phyloP scores from a whole-genome alignment of 2,113 vertebrate species.

The Ceuthmochares aereus region DNA sequence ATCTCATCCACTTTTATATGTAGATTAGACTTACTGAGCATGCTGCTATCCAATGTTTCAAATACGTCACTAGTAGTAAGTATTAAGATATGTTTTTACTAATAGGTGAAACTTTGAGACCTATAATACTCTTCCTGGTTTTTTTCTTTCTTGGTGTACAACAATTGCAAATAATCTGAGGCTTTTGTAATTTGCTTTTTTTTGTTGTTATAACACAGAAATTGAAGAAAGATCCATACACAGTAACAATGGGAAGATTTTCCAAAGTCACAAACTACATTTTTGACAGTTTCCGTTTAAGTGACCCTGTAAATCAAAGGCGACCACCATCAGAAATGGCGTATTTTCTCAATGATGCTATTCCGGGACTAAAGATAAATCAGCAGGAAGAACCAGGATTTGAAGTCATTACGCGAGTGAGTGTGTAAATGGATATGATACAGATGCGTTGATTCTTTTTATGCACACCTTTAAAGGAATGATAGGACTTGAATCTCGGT shows the following conservation, averaged over 20 bases:
- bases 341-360: constrained; percentile 89
- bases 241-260: constrained; percentile 90
- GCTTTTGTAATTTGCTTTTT: constrained; percentile 35
- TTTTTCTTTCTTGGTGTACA: background rate
- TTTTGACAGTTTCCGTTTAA: constrained; percentile 87
- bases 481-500: background rate
- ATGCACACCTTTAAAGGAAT: background rate
- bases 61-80: constrained; percentile 9
- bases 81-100: background rate
- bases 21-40: constrained; percentile 3
- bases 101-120: background rate
- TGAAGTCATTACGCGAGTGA: constrained; percentile 97
- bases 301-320: constrained; percentile 83
- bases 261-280: constrained; percentile 98
- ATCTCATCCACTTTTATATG: background rate
- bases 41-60: background rate
- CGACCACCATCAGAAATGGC: constrained; percentile 92
- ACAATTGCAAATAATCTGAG: background rate
- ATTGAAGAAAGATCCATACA: constrained; percentile 91
- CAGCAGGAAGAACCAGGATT: constrained; percentile 98
- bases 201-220: constrained; percentile 81
- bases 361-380: constrained; percentile 95
- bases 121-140: background rate
- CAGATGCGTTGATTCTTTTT: background rate
- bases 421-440: constrained; percentile 39